Evolutionary conservation across 2,113 vertebrate species (phyloP).

Genomic region (Micromys minutus): DNA sequence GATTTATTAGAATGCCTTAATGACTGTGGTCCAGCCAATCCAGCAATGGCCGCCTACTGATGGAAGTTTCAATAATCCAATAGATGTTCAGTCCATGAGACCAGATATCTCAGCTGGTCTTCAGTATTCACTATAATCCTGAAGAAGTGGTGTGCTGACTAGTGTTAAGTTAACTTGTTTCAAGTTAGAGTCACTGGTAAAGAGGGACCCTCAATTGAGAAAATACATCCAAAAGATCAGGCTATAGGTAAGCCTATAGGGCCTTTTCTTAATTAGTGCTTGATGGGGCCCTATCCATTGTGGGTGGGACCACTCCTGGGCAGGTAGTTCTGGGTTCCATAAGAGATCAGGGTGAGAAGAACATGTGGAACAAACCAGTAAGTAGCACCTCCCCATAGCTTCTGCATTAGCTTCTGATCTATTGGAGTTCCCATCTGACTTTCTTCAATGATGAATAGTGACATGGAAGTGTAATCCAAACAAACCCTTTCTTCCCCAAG

Average conservation of each 20-base stretch:
- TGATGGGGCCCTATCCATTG: neutral
- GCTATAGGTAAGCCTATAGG: neutral
- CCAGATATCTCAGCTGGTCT: neutral
- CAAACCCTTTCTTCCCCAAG: neutral
- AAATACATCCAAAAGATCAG: neutral
- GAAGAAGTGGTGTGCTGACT: neutral
- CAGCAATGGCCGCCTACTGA: neutral
- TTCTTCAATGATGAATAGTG: neutral
- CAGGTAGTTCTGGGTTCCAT: neutral
- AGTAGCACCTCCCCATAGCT: neutral
- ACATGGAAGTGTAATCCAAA: neutral
- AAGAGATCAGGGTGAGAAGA: neutral
- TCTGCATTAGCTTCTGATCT: neutral
- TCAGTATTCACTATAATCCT: neutral
- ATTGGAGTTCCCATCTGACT: neutral
- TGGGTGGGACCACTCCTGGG: neutral
- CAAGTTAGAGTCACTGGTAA: neutral
- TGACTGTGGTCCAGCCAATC: neutral
- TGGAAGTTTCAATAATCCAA: neutral
- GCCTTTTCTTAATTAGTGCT: neutral
- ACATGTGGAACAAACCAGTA: neutral
- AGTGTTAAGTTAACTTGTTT: neutral
- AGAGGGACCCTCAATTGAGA: neutral
- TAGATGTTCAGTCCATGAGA: neutral
- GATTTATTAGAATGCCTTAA: neutral